Evolutionary conservation across 2,113 vertebrate genomes (phyloP), one percentile per base, ranked within the genome.

Genomic region (Proterorhinus semilunaris): DNA sequence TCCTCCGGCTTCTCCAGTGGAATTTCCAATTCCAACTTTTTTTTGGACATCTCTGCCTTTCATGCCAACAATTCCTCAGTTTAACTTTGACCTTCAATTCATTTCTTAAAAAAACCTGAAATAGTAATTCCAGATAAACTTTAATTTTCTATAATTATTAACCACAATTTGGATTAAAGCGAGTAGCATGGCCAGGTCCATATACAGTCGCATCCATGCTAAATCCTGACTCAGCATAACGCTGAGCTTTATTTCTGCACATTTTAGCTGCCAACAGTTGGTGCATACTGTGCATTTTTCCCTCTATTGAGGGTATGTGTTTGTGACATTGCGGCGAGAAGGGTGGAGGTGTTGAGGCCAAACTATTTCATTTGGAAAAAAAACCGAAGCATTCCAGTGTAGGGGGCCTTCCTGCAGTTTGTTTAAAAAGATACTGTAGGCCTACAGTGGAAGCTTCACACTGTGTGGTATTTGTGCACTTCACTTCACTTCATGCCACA

Each of bases 281-380:
- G 69, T 85, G 76, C 77, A 81, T 65, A 63, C 70, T 72, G 1
- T 51, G 58, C 62, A 73, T 63, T 69, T 66, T 66, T 69, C 50
- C 66, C 68, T 70, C 2, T 61, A 72, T 82, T 69, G 72, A 73
- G 74, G 73, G 83, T 82, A 62, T 86, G 85, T 88, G 82, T 87
- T 87, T 92, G 82, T 87, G 86, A 90, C 86, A 84, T 75, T 84
- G 87, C 83, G 83, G 83, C 79, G 55, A 68, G 48, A 69, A 69
- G 81, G 76, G 81, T 48, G 69, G 79, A 84, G 82, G 82, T 89
- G 86, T 85, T 81, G 83, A 86, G 74, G 86, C 81, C 79, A 80
- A 87, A 81, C 74, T 87, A 86, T 88, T 89, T 80, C 61, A 81
- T 87, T 84, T 88, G 71, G 86, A 87, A 87, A 76, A 77, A 72